A percentile compares a stretch with the other conserved stretches of the same genome.
These are phyloP conservation scores for Trinorchestia longiramus DNA, from an alignment of 1,140 invertebrate genomes.

Conservation along the genomic window DNA sequence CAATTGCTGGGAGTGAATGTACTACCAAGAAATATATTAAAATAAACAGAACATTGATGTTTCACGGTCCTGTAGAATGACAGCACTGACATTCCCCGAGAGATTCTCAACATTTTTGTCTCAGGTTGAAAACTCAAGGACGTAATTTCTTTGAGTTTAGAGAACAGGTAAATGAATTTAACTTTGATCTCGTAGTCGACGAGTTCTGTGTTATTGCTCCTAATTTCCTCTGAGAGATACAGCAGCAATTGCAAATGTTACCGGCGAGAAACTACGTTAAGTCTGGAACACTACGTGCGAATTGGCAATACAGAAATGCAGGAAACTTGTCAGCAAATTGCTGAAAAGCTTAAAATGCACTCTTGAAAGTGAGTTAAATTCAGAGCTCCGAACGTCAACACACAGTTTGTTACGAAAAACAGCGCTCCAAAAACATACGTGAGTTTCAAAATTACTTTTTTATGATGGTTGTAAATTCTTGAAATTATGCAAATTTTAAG, in stretches of 20 bases:
- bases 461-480: no score
- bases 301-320: background rate
- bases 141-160: constrained; percentile 31
- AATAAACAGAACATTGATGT: background rate
- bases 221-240: constrained; percentile 28
- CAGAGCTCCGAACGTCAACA: background rate
- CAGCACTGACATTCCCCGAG: background rate
- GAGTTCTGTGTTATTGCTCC: background rate
- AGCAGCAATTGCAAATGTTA: constrained; percentile 4
- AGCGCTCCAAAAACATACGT: no score
- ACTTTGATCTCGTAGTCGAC: constrained; percentile 14
- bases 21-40: background rate
- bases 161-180: background rate
- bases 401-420: background rate
- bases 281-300: background rate
- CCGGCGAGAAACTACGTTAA: background rate
- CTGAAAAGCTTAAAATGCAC: background rate
- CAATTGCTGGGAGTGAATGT: background rate
- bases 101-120: background rate
- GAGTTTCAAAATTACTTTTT: no score
- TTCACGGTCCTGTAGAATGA: background rate
- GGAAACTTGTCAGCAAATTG: background rate
- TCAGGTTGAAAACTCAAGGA: background rate
- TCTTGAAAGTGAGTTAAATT: background rate
- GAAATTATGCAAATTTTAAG: no score